Evolutionary conservation across 1,140 invertebrate genomes (phyloP), one percentile per base, ranked within the genome.

Genomic region (Temnothorax curvispinosus): DNA sequence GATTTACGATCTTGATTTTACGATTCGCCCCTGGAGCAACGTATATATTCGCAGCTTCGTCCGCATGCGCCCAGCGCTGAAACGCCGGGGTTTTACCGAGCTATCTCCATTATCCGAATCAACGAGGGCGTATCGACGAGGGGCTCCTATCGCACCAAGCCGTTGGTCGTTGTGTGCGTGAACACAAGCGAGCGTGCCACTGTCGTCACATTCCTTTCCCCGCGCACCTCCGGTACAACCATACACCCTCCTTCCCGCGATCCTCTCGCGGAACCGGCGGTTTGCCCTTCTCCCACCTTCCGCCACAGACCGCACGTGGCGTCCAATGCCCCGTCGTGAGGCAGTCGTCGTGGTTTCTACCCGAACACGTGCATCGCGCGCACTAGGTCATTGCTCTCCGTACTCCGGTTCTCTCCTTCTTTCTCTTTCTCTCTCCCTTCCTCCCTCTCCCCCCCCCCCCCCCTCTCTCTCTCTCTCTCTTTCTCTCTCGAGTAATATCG

Each of bases 371-470:
- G 94, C 92, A 94, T 89, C 91, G 88, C 91, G 89, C 90, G 91
- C 93, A 95, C 89, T 95, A 86, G 94, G 94, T 94, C 94, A 95
- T 94, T 95, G 94, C 93, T 94, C 94, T 91, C 87, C 86, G 77
- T 65, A 65, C 35, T 88, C 54, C 72, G 75, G 35, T 32, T 32
- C 11, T 62, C 69, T 72, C 50, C 9, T 32, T 78, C 41, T 89
- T 71, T 44, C 11, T 50, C 8, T 65, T 35, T 41, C 64, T 18
- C 89, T 6, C 38, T 41, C 3, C 4, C 38, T 41, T 38, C 38
- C 6, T 41, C 38, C 38, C 18, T 21, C 35, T 2, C 88, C 60
- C 85, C 41, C 90, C 90, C 87, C n/a, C 62, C n/a, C n/a, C n/a
- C n/a, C n/a, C 71, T 44, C 13, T 50, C 18, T 67, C 64, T 41